Conservation (phyloP, 2,888 invertebrate species). For the Balanococcus diminutus region DNA sequence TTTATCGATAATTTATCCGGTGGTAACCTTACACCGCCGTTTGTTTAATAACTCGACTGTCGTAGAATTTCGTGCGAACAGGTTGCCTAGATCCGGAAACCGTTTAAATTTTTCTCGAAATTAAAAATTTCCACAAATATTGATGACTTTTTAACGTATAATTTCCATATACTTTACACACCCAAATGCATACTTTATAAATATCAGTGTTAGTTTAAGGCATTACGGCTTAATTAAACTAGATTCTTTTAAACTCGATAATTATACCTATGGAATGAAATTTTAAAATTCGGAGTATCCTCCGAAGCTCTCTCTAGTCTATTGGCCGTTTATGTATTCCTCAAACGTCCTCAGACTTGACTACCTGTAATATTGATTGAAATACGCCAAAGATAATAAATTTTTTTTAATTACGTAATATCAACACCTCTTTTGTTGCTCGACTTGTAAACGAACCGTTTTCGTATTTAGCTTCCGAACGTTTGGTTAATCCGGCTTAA, state of each 20-base stretch:
- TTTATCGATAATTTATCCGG: constrained; percentile 34
- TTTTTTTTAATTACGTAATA: constrained; percentile 42
- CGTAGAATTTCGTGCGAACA: background rate
- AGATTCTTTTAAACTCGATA: constrained; percentile 43
- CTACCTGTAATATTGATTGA: background rate
- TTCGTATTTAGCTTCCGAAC: background rate
- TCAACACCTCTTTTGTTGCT: constrained; percentile 18
- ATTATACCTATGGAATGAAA: constrained; percentile 6
- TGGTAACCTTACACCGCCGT: constrained; percentile 10
- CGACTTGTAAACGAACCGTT: background rate
- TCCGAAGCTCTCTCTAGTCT: background rate
- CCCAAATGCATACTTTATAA: constrained; percentile 6
- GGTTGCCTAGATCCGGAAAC: background rate
- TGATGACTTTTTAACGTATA: background rate
- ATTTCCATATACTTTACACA: constrained; percentile 16
- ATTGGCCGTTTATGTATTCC: constrained; percentile 23
- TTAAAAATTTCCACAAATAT: constrained; percentile 32
- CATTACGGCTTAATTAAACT: constrained; percentile 43
- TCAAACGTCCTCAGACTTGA: background rate
- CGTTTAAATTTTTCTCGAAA: constrained; percentile 37
- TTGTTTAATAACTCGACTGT: background rate
- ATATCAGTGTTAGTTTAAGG: constrained; percentile 41
- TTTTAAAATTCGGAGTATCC: background rate
- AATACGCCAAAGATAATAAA: constrained; percentile 24
- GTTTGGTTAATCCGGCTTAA: background rate